Conservation (phyloP, 30 jellyfish, hydroid and myxozoan genomes). For the Nemopilema nomurai region DNA sequence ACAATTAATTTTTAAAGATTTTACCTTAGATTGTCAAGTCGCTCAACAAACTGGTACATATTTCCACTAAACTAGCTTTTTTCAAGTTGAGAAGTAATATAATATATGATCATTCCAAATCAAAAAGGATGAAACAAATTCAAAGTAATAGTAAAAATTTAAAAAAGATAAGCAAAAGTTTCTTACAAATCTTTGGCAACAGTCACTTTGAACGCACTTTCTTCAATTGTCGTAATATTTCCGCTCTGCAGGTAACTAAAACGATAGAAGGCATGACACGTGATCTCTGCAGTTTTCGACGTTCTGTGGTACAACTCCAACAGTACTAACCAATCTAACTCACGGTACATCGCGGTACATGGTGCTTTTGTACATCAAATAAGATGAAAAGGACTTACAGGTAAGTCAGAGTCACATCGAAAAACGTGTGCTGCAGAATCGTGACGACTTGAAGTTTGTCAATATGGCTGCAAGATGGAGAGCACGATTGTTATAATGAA, state of each 20-base stretch:
- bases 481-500: neutral
- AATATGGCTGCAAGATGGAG: constrained; percentile 30
- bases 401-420: constrained; percentile 32
- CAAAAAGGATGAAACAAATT: too few relatives aligned
- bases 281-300: neutral
- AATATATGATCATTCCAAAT: too few relatives aligned
- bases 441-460: constrained; percentile 34
- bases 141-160: too few relatives aligned
- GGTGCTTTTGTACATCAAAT: neutral
- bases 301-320: neutral
- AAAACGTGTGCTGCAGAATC: constrained; percentile 30
- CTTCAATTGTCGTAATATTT: constrained; percentile 58
- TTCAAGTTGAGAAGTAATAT: too few relatives aligned
- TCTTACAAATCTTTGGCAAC: constrained; percentile 59
- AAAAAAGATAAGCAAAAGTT: neutral
- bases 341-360: too few relatives aligned
- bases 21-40: too few relatives aligned
- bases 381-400: constrained; percentile 27
- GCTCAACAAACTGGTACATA: too few relatives aligned
- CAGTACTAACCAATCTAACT: too few relatives aligned
- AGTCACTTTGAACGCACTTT: constrained; percentile 64
- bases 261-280: too few relatives aligned
- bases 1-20: too few relatives aligned
- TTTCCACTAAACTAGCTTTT: too few relatives aligned
- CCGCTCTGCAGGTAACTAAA: constrained; percentile 71